These are phyloP conservation scores for Dusona sp. DNA, from an alignment of 2,888 invertebrate genomes.

Conservation along the genomic window DNA sequence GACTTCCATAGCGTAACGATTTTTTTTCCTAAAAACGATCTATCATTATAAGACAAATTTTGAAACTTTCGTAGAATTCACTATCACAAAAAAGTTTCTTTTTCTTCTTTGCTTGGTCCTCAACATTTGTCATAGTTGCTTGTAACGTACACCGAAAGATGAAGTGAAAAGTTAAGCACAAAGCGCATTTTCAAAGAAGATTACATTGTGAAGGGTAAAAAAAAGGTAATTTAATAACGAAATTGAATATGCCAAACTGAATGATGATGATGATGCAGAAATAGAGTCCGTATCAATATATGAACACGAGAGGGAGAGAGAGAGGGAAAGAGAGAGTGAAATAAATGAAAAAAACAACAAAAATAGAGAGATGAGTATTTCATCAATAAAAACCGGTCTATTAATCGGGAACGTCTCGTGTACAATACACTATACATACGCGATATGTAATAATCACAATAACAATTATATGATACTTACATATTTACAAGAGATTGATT, in stretches of 20 bases:
- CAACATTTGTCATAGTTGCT: background rate
- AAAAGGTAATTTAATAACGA: constrained; percentile 71
- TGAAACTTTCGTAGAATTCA: background rate
- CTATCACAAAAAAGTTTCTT: background rate
- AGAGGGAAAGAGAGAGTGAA: background rate
- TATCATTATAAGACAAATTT: background rate
- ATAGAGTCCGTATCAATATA: constrained; percentile 62
- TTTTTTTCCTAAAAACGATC: background rate
- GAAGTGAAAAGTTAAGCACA: background rate
- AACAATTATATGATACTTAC: constrained; percentile 56
- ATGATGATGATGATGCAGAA: constrained; percentile 71
- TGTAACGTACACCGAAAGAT: background rate
- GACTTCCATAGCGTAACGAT: background rate
- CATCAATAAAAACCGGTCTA: constrained; percentile 66
- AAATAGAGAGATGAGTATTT: constrained; percentile 41
- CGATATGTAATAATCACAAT: constrained; percentile 49
- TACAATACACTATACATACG: constrained; percentile 40
- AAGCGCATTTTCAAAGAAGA: constrained; percentile 2
- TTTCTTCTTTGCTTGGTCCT: background rate
- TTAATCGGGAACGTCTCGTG: constrained; percentile 62
- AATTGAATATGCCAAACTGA: constrained; percentile 71
- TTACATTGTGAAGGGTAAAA: constrained; percentile 71
- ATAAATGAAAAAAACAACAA: no score
- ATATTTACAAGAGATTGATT: constrained; percentile 30
- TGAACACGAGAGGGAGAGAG: constrained; percentile 38